Percentiles rank a stretch among this genome's conserved stretches.
These are phyloP conservation scores for Galbula dea DNA, from an alignment of 2,113 vertebrate genomes.

Conservation along the genomic window DNA sequence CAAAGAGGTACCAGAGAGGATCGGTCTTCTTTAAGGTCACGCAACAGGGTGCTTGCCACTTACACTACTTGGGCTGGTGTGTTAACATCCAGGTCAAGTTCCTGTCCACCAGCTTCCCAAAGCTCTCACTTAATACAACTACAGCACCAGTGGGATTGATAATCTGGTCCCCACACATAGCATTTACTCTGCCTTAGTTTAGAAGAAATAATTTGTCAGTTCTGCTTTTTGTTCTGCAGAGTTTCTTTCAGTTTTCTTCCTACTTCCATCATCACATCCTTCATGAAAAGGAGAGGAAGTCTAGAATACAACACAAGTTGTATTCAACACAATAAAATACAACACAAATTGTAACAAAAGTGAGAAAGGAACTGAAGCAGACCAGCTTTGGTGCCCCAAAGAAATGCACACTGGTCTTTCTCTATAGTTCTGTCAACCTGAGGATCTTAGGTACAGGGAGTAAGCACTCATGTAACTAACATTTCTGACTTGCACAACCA, in stretches of 20 bases:
- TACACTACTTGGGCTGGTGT: accelerated
- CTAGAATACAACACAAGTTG: no score
- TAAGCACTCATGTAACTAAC: conserved; percentile 10
- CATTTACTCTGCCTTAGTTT: neutral
- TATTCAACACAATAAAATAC: no score
- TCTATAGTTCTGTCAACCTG: neutral
- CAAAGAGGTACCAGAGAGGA: neutral
- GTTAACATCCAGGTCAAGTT: neutral
- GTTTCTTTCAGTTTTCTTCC: neutral
- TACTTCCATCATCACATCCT: neutral
- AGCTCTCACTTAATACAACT: neutral
- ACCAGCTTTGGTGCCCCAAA: neutral
- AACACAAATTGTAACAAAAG: no score
- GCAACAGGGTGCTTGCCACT: no score
- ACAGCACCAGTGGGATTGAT: neutral
- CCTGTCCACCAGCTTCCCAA: accelerated
- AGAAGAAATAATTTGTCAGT: neutral
- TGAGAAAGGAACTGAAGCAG: neutral
- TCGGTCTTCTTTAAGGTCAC: no score
- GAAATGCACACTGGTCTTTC: neutral
- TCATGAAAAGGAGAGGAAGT: neutral
- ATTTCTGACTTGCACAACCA: neutral
- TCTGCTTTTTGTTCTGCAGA: neutral
- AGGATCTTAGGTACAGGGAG: neutral
- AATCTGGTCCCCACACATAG: no score